Evolutionary conservation across 2,113 vertebrate genomes (phyloP).

Genomic region (Leptosomus discolor): DNA sequence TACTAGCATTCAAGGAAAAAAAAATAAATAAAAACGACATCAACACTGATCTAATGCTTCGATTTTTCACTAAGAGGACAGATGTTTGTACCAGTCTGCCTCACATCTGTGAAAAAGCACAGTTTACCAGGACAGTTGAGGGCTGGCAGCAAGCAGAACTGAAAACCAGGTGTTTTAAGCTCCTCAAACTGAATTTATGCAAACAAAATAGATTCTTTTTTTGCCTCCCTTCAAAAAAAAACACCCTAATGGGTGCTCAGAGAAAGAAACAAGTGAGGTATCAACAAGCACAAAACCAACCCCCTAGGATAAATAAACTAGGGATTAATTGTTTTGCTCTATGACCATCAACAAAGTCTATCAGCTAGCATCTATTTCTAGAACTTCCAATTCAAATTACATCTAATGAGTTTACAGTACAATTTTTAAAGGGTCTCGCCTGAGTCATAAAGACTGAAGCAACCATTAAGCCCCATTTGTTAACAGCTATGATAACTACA

Average conservation of each 20-base stretch:
- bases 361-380: conserved; percentile 16
- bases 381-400: conserved; percentile 48
- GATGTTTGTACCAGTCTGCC: not conserved
- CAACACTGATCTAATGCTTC: not conserved
- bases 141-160: not conserved
- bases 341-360: conserved; percentile 31
- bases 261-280: not conserved
- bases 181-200: not conserved
- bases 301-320: not conserved
- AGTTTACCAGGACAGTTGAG: not conserved
- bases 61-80: not conserved
- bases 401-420: conserved; percentile 63
- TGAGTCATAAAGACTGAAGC: conserved; percentile 39
- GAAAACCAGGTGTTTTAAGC: not conserved
- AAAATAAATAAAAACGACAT: not conserved
- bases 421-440: conserved; percentile 50
- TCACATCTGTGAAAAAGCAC: not conserved
- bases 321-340: conserved; percentile 22
- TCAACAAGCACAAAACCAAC: not conserved
- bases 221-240: not conserved
- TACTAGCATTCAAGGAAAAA: not conserved
- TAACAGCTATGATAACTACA: conserved; percentile 63
- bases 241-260: not conserved
- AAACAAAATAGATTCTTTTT: not conserved
- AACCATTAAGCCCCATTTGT: conserved; percentile 46